A percentile compares a stretch with the other conserved stretches of the same genome.
phyloP scores from a whole-genome alignment of 2,113 vertebrate genomes.

The Mastomys coucha region DNA sequence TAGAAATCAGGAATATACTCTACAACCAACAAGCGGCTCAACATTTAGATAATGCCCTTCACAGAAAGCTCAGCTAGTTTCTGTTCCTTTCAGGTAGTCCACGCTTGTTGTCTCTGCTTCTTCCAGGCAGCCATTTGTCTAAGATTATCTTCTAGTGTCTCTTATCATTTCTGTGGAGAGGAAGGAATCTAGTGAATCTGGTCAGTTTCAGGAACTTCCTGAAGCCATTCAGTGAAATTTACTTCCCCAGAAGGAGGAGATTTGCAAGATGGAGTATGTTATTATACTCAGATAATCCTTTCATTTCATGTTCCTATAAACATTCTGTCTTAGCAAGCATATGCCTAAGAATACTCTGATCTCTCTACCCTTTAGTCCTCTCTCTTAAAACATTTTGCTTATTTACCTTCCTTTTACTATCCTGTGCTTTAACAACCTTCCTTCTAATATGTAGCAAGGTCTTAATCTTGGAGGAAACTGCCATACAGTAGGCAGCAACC shows the following conservation, averaged over 20 bases:
- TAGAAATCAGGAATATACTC: background rate
- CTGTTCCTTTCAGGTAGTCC: background rate
- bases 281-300: background rate
- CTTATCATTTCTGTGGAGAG: background rate
- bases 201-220: background rate
- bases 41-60: background rate
- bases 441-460: background rate
- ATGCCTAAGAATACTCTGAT: background rate
- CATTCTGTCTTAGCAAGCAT: background rate
- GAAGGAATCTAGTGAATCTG: background rate
- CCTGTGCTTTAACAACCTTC: background rate
- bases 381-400: background rate
- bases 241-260: background rate
- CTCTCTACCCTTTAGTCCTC: background rate
- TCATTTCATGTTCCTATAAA: background rate
- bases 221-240: background rate
- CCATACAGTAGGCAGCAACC: background rate
- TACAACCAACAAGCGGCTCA: background rate
- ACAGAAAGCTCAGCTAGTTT: background rate
- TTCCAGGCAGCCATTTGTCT: background rate
- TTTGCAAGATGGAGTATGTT: background rate
- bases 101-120: background rate
- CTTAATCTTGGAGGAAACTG: background rate
- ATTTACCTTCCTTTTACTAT: background rate
- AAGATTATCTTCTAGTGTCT: background rate